These are phyloP conservation scores for Sclerodermus sp. DNA, from an alignment of 2,888 invertebrate species.

Conservation along the genomic window DNA sequence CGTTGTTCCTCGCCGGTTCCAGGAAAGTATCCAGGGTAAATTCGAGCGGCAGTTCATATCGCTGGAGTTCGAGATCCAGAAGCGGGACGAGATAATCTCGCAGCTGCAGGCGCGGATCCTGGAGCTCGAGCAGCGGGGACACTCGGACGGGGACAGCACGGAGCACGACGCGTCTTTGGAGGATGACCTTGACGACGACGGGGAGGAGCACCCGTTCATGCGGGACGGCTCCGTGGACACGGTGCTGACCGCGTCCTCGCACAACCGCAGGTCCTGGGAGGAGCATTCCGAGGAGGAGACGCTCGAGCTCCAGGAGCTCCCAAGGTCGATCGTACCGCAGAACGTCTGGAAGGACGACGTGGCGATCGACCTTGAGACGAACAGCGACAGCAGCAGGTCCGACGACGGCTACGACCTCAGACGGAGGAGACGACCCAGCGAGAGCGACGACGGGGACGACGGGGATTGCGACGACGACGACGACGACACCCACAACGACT, in stretches of 20 bases:
- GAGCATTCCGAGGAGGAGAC: conserved; percentile 72
- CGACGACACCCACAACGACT: conserved; percentile 62
- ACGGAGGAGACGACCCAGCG: not conserved
- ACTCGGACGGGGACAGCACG: conserved; percentile 41
- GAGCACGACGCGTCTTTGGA: conserved; percentile 50
- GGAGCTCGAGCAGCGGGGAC: conserved; percentile 63
- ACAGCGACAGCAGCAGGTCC: conserved; percentile 57
- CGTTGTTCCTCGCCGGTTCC: conserved; percentile 14
- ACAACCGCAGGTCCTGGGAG: conserved; percentile 70
- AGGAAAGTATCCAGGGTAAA: conserved; percentile 60
- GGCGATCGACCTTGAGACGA: conserved; percentile 54
- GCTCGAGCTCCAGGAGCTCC: conserved; percentile 69
- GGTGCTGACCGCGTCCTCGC: conserved; percentile 49
- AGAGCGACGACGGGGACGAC: conserved; percentile 22
- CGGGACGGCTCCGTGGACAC: conserved; percentile 58
- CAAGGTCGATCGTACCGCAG: conserved; percentile 57
- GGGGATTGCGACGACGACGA: conserved; percentile 29
- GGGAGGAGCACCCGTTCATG: conserved; percentile 59
- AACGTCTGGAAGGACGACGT: conserved; percentile 56
- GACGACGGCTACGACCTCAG: conserved; percentile 53
- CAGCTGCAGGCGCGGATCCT: conserved; percentile 74
- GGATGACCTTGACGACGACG: conserved; percentile 57
- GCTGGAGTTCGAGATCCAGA: conserved; percentile 78
- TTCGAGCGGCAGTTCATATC: conserved; percentile 67
- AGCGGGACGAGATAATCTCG: conserved; percentile 78